Evolutionary conservation across 1,140 invertebrate species (phyloP), one percentile per base, ranked within the genome.

Genomic region (Trypoxylus dichotomus): DNA sequence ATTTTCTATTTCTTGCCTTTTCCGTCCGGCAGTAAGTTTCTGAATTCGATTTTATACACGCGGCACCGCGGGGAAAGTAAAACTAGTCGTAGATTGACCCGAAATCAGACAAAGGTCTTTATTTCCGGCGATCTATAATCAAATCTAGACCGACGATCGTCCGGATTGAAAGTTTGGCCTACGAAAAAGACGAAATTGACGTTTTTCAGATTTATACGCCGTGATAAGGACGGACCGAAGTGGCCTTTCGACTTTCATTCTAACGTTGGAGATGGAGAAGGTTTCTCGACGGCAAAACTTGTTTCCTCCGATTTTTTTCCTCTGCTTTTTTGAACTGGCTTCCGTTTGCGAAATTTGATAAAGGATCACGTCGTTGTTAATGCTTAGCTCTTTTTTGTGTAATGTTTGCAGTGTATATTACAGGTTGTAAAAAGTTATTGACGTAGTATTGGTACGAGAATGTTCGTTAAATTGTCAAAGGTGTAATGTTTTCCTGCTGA

Each of bases 51-150:
- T 54, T 54, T 15, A 15, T 54, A 19, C 47, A 54, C 47, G 19
- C 15, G 47, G 47, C 47, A 19, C 19, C 19, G 32, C 32, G 7
- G 47, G 15, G 47, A 54, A 47, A 47, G 19, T n/a, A 54, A 54
- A 54, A 54, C 47, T 54, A 54, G 15, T 54, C 47, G 47, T n/a
- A 54, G 47, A 54, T 54, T 54, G 47, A 54, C 47, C 47, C 47
- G 47, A 54, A 54, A 54, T 54, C 47, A 54, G 47, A 54, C 47
- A 54, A 54, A 54, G 47, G 19, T 54, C 47, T 54, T 54, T 54
- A 54, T 54, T 54, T 54, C 47, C 47, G 47, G 19, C 47, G 15
- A 54, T 54, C 47, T 54, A 54, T 54, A 54, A 54, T 54, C 47
- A 54, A 54, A 54, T 54, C 47, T 54, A 19, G 47, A 19, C 47